Evolutionary conservation across 2,113 vertebrate species (phyloP).

Genomic region (Ctenomys sociabilis): DNA sequence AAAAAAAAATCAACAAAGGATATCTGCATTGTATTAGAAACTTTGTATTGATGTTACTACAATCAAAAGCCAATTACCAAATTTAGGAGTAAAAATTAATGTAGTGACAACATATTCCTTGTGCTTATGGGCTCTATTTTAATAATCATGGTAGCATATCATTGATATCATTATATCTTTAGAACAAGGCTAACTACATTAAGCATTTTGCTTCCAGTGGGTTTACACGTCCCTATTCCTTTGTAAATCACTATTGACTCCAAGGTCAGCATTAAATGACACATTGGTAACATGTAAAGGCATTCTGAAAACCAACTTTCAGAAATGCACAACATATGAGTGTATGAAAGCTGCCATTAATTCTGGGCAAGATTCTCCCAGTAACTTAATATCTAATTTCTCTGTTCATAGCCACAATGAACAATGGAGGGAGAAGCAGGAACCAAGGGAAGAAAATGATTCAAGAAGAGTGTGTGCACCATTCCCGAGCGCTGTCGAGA

Average conservation of each 20-base stretch:
- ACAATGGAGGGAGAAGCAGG: no score
- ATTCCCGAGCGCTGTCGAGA: no score
- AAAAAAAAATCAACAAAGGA: neutral
- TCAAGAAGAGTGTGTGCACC: no score
- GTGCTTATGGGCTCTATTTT: neutral
- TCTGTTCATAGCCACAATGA: neutral
- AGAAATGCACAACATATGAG: neutral
- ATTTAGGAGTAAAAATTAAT: neutral
- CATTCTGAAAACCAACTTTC: neutral
- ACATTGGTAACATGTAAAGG: neutral
- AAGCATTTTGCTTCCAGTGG: neutral
- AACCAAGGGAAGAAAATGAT: no score
- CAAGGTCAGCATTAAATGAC: neutral
- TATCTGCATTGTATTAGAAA: neutral
- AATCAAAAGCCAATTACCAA: neutral
- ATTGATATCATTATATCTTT: neutral
- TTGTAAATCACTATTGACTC: neutral
- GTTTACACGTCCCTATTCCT: neutral
- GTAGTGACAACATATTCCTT: neutral
- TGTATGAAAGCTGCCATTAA: neutral
- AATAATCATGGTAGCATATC: neutral
- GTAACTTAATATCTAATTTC: neutral
- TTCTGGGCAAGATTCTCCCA: neutral
- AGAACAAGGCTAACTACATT: neutral
- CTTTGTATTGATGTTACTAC: neutral